Percentiles rank a stretch among this genome's conserved stretches.
These are phyloP conservation scores for Gallirallus australis DNA, from an alignment of 2,797 vertebrate species.

Conservation along the genomic window DNA sequence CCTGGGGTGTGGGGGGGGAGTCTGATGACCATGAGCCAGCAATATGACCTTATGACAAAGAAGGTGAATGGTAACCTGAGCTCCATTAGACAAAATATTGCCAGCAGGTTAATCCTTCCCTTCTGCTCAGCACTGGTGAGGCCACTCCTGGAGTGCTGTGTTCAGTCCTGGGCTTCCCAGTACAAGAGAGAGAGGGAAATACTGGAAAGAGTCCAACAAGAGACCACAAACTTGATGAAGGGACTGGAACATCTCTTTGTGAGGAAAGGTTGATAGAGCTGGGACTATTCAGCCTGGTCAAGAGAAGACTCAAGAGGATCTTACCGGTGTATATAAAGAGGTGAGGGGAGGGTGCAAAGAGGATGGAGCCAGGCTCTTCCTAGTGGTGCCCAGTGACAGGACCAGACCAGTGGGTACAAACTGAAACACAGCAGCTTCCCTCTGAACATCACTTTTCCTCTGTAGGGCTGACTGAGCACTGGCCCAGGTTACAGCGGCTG, in stretches of 20 bases:
- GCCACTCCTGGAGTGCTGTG: background rate
- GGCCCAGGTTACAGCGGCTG: background rate
- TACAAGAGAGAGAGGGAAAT: background rate
- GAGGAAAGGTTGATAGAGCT: background rate
- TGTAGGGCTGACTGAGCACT: background rate
- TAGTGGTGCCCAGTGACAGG: background rate
- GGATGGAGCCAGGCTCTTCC: background rate
- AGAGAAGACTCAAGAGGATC: background rate
- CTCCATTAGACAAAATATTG: background rate
- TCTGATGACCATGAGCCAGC: background rate
- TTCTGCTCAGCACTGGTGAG: background rate
- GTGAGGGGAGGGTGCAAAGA: background rate
- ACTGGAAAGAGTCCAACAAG: background rate
- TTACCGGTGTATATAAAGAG: background rate
- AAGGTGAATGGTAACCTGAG: rapidly evolving
- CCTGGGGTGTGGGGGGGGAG: background rate
- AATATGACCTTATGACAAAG: background rate
- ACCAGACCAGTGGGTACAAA: background rate
- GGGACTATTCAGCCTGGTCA: background rate
- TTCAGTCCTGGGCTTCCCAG: background rate
- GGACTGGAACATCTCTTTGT: background rate
- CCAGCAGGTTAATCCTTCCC: background rate
- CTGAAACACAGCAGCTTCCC: background rate
- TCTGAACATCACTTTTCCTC: background rate
- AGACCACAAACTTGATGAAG: background rate